A percentile compares a stretch with the other conserved stretches of the same genome.
Conservation (phyloP, 2,888 invertebrate species). For the Caenorhabditis panamensis region DNA sequence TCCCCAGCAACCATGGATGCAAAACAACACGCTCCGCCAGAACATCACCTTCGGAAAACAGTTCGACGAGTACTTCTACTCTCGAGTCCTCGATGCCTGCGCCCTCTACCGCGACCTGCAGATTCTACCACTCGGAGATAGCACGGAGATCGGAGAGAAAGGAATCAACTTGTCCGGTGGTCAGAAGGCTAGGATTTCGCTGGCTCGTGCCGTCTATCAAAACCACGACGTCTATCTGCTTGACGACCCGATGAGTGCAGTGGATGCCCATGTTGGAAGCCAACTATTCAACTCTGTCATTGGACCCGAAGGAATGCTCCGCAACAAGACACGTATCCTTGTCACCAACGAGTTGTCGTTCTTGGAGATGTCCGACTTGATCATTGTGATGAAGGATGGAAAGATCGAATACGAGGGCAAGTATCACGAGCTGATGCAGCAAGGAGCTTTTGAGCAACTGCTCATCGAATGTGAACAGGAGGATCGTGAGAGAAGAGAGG, state of each 20-base stretch:
- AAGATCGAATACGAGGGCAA: conserved; percentile 75
- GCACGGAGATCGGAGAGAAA: conserved; percentile 81
- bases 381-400: conserved; percentile 88
- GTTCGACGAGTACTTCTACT: conserved; percentile 78
- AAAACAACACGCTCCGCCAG: conserved; percentile 93
- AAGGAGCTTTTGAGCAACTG: conserved; percentile 76
- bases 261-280: conserved; percentile 96
- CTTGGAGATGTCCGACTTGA: conserved; percentile 91
- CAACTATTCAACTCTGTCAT: conserved; percentile 84
- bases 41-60: conserved; percentile 89
- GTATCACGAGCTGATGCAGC: conserved; percentile 76
- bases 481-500: conserved; percentile 62
- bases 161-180: conserved; percentile 81
- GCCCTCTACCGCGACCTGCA: conserved; percentile 76
- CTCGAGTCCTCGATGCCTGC: conserved; percentile 78
- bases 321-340: conserved; percentile 88
- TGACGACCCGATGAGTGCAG: conserved; percentile 95
- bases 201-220: conserved; percentile 93
- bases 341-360: conserved; percentile 97
- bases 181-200: conserved; percentile 87
- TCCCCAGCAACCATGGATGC: conserved; percentile 98
- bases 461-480: conserved; percentile 77
- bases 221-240: conserved; percentile 93
- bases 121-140: conserved; percentile 75
- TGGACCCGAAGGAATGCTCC: conserved; percentile 80